Evolutionary conservation across 2,888 invertebrate genomes (phyloP).

Genomic region (Bugula neritina): DNA sequence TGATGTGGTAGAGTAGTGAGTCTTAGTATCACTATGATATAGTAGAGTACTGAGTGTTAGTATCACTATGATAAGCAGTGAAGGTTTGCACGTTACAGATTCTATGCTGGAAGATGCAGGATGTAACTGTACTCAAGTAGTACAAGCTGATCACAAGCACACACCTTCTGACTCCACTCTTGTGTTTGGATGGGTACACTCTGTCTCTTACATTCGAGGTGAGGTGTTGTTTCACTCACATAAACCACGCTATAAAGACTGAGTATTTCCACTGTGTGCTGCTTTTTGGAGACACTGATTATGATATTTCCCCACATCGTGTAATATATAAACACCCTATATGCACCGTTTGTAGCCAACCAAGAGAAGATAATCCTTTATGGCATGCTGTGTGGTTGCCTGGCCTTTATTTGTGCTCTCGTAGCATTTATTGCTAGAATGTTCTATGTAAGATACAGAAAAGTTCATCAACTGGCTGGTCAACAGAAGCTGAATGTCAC

Average conservation of each 20-base stretch:
- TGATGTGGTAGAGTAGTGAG: too few species aligned
- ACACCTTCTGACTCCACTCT: conserved; percentile 8
- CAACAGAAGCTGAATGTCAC: conserved; percentile 22
- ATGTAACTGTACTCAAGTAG: neutral
- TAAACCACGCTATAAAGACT: too few species aligned
- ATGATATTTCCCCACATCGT: too few species aligned
- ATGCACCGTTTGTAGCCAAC: neutral
- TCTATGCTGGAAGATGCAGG: neutral
- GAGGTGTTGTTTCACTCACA: too few species aligned
- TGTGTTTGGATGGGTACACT: conserved; percentile 16
- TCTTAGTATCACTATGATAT: too few species aligned
- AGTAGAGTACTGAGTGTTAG: too few species aligned
- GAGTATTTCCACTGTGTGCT: too few species aligned
- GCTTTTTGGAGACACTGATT: neutral
- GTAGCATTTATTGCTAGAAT: conserved; percentile 23
- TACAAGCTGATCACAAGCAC: neutral
- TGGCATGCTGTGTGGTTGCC: conserved; percentile 24
- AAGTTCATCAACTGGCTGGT: neutral
- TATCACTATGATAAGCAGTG: too few species aligned
- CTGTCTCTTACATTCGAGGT: conserved; percentile 10
- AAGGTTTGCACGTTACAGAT: neutral
- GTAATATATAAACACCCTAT: too few species aligned
- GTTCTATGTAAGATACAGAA: conserved; percentile 19
- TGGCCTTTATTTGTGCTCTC: conserved; percentile 23
- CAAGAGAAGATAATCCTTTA: conserved; percentile 22